Percentiles rank a stretch among this genome's conserved stretches.
Evolutionary conservation across 2,113 vertebrate species (phyloP).

Genomic region (Sphaerodactylus townsendi): DNA sequence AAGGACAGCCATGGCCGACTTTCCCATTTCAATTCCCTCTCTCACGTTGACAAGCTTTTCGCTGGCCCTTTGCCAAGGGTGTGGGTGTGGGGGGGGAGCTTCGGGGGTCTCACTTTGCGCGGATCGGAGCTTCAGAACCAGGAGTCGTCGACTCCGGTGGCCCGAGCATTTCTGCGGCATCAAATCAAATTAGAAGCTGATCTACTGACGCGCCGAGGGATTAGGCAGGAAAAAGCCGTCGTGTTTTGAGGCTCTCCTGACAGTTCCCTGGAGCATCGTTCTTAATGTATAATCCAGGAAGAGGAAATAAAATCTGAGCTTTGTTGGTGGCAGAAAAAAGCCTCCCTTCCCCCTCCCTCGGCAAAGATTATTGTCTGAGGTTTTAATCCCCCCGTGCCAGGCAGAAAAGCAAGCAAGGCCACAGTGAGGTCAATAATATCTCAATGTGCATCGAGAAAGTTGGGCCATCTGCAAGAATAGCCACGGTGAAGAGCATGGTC

Average conservation of each 20-base stretch:
- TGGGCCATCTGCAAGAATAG: neutral
- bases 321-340: neutral
- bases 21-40: too few species aligned
- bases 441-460: neutral
- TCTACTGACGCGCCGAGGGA: slow-evolving; percentile 2
- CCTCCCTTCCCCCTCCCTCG: neutral
- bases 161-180: neutral
- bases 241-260: neutral
- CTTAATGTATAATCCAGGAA: neutral
- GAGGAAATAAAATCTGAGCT: neutral
- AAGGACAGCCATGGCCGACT: too few species aligned
- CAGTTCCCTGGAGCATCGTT: neutral
- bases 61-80: too few species aligned
- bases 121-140: neutral
- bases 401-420: neutral
- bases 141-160: neutral
- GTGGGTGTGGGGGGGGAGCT: neutral
- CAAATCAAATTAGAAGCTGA: slow-evolving; percentile 26
- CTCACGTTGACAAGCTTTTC: neutral
- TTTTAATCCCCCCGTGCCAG: neutral
- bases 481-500: neutral
- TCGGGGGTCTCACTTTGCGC: neutral
- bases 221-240: neutral
- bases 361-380: neutral
- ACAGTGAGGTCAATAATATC: neutral